Evolutionary conservation across 2,113 vertebrate species (phyloP), one percentile per base, ranked within the genome.

Genomic region (Aphelocoma coerulescens): DNA sequence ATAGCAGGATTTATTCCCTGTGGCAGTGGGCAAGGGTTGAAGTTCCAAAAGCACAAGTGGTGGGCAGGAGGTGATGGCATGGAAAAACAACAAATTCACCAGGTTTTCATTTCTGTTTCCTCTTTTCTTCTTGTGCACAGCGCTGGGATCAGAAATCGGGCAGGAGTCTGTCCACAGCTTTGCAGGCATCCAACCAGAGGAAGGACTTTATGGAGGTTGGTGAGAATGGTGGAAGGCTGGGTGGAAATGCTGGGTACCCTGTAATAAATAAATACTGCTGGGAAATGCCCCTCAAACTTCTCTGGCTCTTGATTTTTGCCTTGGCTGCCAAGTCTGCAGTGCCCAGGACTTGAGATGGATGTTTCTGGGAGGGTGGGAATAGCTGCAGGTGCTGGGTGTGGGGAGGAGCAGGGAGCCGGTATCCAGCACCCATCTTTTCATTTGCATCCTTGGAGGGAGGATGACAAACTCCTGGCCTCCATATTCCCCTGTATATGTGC

Each of bases 161-260:
- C 75, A 98, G 99, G 95, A 98, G 98, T 75, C 97, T 99, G 80
- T 99, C 99, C 8, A 97, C 98, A 20, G 98, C 99, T 91, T 98
- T 99, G 90, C 99, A 99, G 92, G 98, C 98, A 13, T 99, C 99
- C 75, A 99, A 96, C 96, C 99, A 99, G 97, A 99, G 99, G 91
- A 99, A 99, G 94, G 99, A 99, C 98, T 99, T 99, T 91, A 99
- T 99, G 99, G 99, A 99, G 99, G 99, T 99, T 94, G 95, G 97
- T 92, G 93, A 39, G 41, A 44, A 7, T 80, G 55, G 28, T 55
- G 23, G 16, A 43, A 26, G 46, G 10, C 26, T 67, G 72, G 43
- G 52, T 24, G 26, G 39, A 51, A 27, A 6, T n/a, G 37, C 28
- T 62, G 65, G 41, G 28, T 30, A 16, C 5, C 4, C 44, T 9